phyloP scores from a whole-genome alignment of 2,797 vertebrate species.

The Furcifer pardalis region DNA sequence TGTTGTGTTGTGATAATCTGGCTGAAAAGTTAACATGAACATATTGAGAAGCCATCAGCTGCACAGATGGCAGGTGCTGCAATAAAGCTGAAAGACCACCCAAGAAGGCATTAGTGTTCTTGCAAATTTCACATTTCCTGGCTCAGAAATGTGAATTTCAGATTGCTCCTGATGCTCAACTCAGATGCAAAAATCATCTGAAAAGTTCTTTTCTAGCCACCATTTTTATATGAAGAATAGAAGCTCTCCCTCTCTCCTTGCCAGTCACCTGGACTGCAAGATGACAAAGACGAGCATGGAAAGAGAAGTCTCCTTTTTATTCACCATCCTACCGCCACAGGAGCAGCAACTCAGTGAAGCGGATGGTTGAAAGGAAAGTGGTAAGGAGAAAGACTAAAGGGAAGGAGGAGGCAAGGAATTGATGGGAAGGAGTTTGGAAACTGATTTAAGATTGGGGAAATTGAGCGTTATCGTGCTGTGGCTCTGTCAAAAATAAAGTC shows the following conservation, averaged over 20 bases:
- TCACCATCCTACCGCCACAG: no score
- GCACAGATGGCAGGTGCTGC: conserved; percentile 28
- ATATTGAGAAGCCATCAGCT: conserved; percentile 5
- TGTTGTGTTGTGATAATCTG: neutral
- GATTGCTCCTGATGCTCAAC: neutral
- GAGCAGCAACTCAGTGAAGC: neutral
- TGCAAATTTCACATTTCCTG: conserved; percentile 8
- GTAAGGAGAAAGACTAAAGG: neutral
- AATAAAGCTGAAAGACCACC: conserved; percentile 25
- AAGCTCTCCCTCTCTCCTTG: neutral
- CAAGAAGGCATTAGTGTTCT: neutral
- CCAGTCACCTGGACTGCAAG: neutral
- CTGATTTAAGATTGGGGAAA: neutral
- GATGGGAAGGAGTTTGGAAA: no score
- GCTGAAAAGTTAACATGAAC: neutral
- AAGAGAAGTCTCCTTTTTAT: neutral
- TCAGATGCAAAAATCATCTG: neutral
- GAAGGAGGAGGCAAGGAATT: neutral
- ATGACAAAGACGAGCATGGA: neutral
- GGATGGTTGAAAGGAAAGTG: neutral
- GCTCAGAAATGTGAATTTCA: neutral
- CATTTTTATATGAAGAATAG: neutral
- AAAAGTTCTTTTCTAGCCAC: neutral
- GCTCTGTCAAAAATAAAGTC: neutral
- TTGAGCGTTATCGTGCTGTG: neutral